Base-by-base conservation (phyloP, 92 coral and sea anemone genomes). In the Meandrina meandrites region DNA sequence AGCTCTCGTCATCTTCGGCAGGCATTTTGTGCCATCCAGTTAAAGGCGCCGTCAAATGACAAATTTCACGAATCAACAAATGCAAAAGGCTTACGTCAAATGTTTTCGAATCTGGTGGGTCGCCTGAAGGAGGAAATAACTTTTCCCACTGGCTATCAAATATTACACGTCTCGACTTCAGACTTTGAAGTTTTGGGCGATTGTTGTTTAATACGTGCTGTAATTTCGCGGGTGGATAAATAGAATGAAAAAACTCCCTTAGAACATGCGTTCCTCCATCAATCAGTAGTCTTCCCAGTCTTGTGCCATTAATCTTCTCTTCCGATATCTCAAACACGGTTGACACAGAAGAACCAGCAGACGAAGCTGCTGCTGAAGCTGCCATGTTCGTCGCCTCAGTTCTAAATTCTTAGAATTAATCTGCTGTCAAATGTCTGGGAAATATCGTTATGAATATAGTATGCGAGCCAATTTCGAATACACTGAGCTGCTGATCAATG, bases 11-110 rank as follows among this genome's bases (percentile, higher is more conserved):
- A 45, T 51, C 42, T 28, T 71, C 91, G 28, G 53, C 73, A 58
- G 92, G 92, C 90, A 51, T 56, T 34, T 62, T 7, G 37, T 90
- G 54, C 95, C 95, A 92, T 40, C 95, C 95, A 1, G 70, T 79
- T 67, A 42, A 9, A 22, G 95, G 95, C 54, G 24, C 32, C 30
- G 73, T 24, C 45, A 92, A 75, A 0, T 16, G 47, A 40, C 93
- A 73, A 15, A 90, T 68, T 22, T 84, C 84, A 17, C 86, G 78
- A n/a, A 92, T 71, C 58, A 92, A 64, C 0, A 92, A 32, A 74
- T 85, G 86, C 64, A 92, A 67, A 50, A 92, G 88, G 1, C 92
- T 89, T 22, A 92, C 89, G 67, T 92, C 94, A 74, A 89, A 92
- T 4, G 81, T 60, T 18, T 70, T 40, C 57, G 92, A 69, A 16